phyloP scores from a whole-genome alignment of 1,140 invertebrate species.

The Drosophila bipectinata region DNA sequence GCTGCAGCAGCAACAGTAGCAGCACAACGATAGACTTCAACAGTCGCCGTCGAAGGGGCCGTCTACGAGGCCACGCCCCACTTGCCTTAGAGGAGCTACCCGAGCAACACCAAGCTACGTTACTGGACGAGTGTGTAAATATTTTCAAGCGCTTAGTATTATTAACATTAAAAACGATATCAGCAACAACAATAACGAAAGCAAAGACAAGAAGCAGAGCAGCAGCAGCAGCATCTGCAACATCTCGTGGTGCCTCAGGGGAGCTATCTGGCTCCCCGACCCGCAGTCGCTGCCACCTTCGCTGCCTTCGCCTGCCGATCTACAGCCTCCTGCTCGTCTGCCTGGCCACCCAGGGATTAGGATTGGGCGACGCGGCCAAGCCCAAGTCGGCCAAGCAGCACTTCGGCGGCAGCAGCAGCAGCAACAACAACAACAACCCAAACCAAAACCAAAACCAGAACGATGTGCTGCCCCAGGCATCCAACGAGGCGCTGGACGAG shows the following conservation, averaged over 20 bases:
- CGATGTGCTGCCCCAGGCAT: conserved; percentile 70
- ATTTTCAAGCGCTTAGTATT: conserved; percentile 81
- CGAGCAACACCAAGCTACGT: conserved; percentile 64
- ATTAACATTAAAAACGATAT: conserved; percentile 73
- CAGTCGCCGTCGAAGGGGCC: conserved; percentile 77
- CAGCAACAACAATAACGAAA: conserved; percentile 54
- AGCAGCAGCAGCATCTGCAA: conserved; percentile 25
- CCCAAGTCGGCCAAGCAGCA: conserved; percentile 77
- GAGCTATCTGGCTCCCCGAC: conserved; percentile 38
- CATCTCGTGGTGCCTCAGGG: conserved; percentile 18
- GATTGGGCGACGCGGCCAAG: conserved; percentile 58
- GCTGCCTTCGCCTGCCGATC: conserved; percentile 46
- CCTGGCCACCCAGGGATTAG: conserved; percentile 59
- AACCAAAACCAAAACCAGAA: conserved; percentile 62
- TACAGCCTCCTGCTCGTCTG: conserved; percentile 57
- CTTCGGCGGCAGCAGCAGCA: conserved; percentile 31
- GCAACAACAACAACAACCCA: conserved; percentile 37
- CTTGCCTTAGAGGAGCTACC: conserved; percentile 15
- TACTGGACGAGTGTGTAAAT: conserved; percentile 79
- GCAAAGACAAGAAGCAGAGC: conserved; percentile 46
- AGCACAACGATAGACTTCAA: conserved; percentile 83
- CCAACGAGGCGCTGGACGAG: conserved; percentile 66
- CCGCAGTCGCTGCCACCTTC: conserved; percentile 38
- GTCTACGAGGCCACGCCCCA: conserved; percentile 60
- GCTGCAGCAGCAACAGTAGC: conserved; percentile 17